These are phyloP conservation scores for Monodelphis domestica DNA, from an alignment of 2,797 vertebrate species.

Conservation along the genomic window DNA sequence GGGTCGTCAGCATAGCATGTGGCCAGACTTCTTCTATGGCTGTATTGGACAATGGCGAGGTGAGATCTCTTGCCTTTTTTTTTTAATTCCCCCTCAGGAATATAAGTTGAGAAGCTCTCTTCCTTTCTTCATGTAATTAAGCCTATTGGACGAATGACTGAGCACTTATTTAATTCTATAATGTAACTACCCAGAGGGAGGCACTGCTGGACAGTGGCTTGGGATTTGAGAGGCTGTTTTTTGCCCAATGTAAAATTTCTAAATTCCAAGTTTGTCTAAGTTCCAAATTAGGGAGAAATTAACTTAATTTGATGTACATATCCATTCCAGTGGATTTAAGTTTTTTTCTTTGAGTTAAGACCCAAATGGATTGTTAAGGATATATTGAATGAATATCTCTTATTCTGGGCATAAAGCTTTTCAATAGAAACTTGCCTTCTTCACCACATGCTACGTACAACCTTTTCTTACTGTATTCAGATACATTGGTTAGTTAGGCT, in stretches of 20 bases:
- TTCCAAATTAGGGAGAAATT: slow-evolving; percentile 34
- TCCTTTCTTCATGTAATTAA: background rate
- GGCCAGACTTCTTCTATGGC: slow-evolving; percentile 97
- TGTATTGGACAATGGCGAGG: slow-evolving; percentile 95
- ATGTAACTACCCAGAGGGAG: background rate
- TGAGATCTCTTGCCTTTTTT: slow-evolving; percentile 73
- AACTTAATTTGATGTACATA: background rate
- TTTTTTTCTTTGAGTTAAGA: slow-evolving; percentile 40
- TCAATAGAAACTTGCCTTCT: background rate
- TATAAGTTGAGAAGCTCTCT: background rate
- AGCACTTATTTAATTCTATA: background rate
- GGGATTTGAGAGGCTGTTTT: background rate
- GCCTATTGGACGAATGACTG: background rate
- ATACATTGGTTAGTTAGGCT: background rate
- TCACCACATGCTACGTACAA: background rate
- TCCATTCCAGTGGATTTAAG: slow-evolving; percentile 1
- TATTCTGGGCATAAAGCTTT: slow-evolving; percentile 17
- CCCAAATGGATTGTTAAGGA: background rate
- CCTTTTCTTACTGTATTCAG: background rate
- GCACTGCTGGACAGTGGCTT: background rate
- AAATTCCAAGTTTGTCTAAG: slow-evolving; percentile 29
- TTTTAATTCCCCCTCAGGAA: background rate
- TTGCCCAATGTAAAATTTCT: slow-evolving; percentile 5
- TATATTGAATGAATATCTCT: slow-evolving; percentile 19
- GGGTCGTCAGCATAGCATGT: slow-evolving; percentile 91